Conservation (phyloP, 1,140 invertebrate genomes). For the Aphelenchoides fujianensis region DNA sequence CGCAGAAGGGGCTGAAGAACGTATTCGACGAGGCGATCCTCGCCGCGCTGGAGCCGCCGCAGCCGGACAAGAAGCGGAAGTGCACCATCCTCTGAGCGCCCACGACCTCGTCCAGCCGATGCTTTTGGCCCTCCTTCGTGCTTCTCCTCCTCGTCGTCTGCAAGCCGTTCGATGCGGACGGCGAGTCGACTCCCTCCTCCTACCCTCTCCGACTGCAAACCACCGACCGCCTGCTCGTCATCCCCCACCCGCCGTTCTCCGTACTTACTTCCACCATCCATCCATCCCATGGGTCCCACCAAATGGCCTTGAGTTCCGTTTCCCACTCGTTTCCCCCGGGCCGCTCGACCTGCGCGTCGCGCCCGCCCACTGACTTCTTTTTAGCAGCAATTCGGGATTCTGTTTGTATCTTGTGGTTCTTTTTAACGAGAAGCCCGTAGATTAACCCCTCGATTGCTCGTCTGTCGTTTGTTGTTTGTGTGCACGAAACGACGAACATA, state of each 20-base stretch:
- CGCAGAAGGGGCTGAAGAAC: conserved; percentile 96
- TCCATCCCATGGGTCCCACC: neutral
- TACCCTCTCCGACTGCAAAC: neutral
- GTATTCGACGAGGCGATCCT: conserved; percentile 99
- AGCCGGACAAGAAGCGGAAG: conserved; percentile 83
- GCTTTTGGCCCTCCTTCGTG: neutral
- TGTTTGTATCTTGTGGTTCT: too few relatives aligned
- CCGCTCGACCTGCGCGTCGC: neutral
- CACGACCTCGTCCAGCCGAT: neutral
- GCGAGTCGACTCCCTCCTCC: neutral
- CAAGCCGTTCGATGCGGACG: neutral
- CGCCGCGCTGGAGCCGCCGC: conserved; percentile 92
- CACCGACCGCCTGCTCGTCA: neutral
- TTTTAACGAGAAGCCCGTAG: too few relatives aligned
- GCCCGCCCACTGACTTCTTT: too few relatives aligned
- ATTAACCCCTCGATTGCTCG: too few relatives aligned
- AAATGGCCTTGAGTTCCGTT: neutral
- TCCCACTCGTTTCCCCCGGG: neutral
- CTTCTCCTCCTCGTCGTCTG: neutral
- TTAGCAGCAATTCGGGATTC: too few relatives aligned
- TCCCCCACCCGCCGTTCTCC: neutral
- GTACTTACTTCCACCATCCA: neutral
- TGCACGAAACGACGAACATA: too few relatives aligned
- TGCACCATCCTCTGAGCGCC: conserved; percentile 80
- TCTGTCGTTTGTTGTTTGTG: too few relatives aligned